A percentile compares a stretch with the other conserved stretches of the same genome.
Evolutionary conservation across 2,888 invertebrate genomes (phyloP).

Genomic region (Baccha elongata): DNA sequence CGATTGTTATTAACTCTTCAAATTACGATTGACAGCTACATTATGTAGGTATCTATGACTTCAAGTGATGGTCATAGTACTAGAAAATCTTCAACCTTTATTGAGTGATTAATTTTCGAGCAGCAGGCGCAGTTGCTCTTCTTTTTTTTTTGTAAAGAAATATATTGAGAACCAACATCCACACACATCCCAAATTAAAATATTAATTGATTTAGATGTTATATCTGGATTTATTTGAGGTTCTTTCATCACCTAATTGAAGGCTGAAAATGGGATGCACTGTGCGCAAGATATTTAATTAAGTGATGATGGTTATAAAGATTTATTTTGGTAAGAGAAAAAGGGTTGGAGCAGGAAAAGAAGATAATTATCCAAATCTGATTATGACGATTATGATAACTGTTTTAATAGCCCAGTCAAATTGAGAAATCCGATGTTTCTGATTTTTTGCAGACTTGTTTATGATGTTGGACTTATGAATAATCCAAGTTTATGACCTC

Average conservation of each 20-base stretch:
- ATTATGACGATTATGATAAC: slow-evolving; percentile 49
- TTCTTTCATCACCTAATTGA: slow-evolving; percentile 19
- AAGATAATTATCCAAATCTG: slow-evolving; percentile 47
- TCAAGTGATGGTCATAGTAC: too few relatives aligned
- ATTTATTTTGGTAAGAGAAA: slow-evolving; percentile 35
- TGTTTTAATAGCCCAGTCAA: too few relatives aligned
- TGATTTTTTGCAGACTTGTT: too few relatives aligned
- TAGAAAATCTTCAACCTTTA: neutral
- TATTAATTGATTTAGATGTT: slow-evolving; percentile 52
- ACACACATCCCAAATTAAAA: slow-evolving; percentile 36
- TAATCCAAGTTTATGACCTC: too few relatives aligned
- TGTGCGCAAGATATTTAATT: slow-evolving; percentile 25
- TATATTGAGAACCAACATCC: slow-evolving; percentile 56
- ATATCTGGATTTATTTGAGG: slow-evolving; percentile 28
- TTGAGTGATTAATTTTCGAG: slow-evolving; percentile 57
- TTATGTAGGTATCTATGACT: neutral
- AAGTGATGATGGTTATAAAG: slow-evolving; percentile 48
- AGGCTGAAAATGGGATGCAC: slow-evolving; percentile 11
- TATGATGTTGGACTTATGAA: too few relatives aligned
- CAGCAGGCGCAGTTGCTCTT: slow-evolving; percentile 27
- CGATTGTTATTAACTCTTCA: slow-evolving; percentile 47
- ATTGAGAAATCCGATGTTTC: too few relatives aligned
- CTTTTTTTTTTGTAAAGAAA: neutral
- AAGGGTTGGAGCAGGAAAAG: slow-evolving; percentile 30
- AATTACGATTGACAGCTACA: slow-evolving; percentile 62